These are phyloP conservation scores for Patagioenas fasciata DNA, from an alignment of 2,113 vertebrate species.

Conservation along the genomic window DNA sequence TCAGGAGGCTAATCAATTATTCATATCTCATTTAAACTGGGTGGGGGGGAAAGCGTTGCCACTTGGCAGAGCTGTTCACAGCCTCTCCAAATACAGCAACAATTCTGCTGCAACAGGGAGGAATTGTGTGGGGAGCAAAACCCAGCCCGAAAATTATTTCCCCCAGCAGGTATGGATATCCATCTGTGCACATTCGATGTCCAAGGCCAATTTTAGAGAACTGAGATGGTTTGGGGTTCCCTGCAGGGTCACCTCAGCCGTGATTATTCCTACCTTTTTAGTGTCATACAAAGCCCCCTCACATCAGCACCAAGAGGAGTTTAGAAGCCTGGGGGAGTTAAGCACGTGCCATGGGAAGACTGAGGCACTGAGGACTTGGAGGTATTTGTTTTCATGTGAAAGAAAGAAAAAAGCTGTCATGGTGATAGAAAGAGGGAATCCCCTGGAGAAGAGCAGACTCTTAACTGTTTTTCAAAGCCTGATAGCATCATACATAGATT, in stretches of 20 bases:
- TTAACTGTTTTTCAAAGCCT: background rate
- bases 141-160: background rate
- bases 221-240: background rate
- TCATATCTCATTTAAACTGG: conserved; percentile 83
- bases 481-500: background rate
- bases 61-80: conserved; percentile 72
- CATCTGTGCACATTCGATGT: background rate
- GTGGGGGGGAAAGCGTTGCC: conserved; percentile 59
- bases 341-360: background rate
- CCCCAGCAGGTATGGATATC: background rate
- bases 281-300: background rate
- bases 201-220: background rate
- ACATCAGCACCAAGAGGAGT: background rate
- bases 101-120: conserved; percentile 20
- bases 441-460: background rate
- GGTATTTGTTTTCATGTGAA: background rate
- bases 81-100: background rate
- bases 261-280: background rate
- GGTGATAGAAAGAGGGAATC: background rate
- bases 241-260: background rate
- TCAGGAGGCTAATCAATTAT: conserved; percentile 82
- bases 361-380: background rate
- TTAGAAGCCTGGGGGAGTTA: background rate
- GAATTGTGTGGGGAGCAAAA: background rate
- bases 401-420: background rate